Conservation (phyloP, 2,797 vertebrate species). For the Otolemur crassicaudatus region DNA sequence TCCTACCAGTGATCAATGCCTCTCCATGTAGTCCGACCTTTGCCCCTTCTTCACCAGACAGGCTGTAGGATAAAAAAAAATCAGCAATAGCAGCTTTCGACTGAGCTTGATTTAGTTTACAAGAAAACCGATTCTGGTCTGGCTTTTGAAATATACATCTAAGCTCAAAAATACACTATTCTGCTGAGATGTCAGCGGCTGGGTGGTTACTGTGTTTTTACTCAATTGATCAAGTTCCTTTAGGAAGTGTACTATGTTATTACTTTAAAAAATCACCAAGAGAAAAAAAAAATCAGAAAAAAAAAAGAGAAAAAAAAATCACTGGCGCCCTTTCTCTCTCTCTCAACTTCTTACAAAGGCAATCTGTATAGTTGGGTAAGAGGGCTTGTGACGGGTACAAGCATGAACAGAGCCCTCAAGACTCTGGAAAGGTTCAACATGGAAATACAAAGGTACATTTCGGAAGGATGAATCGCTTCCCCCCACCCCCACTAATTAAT, state of each 20-base stretch:
- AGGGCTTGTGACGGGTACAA: conserved; percentile 54
- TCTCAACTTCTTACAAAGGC: conserved; percentile 38
- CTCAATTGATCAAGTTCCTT: conserved; percentile 48
- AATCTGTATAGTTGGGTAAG: conserved; percentile 15
- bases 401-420: conserved; percentile 62
- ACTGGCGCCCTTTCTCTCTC: conserved; percentile 62
- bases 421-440: conserved; percentile 74
- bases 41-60: neutral
- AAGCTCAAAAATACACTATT: neutral
- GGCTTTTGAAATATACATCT: conserved; percentile 50
- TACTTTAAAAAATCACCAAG: conserved; percentile 60
- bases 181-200: neutral
- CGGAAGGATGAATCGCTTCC: conserved; percentile 84
- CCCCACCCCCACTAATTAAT: conserved; percentile 83
- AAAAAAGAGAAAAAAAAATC: conserved; percentile 66
- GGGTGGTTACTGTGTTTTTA: conserved; percentile 56
- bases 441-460: conserved; percentile 77
- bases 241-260: conserved; percentile 47
- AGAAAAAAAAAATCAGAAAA: conserved; percentile 68
- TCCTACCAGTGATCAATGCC: conserved; percentile 83
- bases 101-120: conserved; percentile 26
- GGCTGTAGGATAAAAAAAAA: neutral
- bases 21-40: conserved; percentile 58
- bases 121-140: neutral
- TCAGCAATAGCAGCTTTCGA: conserved; percentile 47